These are phyloP conservation scores for Drosophila nr. medialis DNA, from an alignment of 2,888 invertebrate species.

Conservation along the genomic window DNA sequence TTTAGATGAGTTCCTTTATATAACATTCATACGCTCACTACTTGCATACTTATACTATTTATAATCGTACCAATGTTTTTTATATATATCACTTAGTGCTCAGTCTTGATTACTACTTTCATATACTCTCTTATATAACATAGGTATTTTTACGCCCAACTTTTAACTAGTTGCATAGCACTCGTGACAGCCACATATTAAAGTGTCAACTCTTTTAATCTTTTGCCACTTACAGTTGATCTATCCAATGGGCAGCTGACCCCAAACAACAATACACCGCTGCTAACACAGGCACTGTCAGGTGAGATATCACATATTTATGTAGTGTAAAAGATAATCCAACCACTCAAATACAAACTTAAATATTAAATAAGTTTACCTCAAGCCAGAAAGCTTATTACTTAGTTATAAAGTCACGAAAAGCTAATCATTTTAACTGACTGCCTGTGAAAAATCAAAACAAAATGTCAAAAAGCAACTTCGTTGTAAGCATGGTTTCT, in stretches of 20 bases:
- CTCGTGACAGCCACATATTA: conserved; percentile 32
- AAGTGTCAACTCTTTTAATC: conserved; percentile 45
- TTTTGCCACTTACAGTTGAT: conserved; percentile 90
- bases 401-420: neutral
- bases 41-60: conserved; percentile 33
- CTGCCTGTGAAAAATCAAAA: neutral
- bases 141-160: conserved; percentile 56
- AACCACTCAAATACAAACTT: neutral
- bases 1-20: conserved; percentile 17
- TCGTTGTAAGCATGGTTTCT: neutral
- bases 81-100: conserved; percentile 55
- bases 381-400: neutral
- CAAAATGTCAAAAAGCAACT: neutral
- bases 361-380: neutral
- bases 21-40: conserved; percentile 37
- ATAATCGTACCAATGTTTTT: conserved; percentile 41
- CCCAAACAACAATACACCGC: conserved; percentile 97
- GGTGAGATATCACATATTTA: conserved; percentile 87
- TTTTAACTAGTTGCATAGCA: conserved; percentile 44
- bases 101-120: conserved; percentile 65
- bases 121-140: conserved; percentile 60
- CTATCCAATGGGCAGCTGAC: conserved; percentile 97
- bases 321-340: neutral
- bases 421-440: neutral
- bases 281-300: conserved; percentile 97